A percentile compares a stretch with the other conserved stretches of the same genome.
phyloP scores from a whole-genome alignment of 2,888 invertebrate genomes.

The Zele albiditarsus region DNA sequence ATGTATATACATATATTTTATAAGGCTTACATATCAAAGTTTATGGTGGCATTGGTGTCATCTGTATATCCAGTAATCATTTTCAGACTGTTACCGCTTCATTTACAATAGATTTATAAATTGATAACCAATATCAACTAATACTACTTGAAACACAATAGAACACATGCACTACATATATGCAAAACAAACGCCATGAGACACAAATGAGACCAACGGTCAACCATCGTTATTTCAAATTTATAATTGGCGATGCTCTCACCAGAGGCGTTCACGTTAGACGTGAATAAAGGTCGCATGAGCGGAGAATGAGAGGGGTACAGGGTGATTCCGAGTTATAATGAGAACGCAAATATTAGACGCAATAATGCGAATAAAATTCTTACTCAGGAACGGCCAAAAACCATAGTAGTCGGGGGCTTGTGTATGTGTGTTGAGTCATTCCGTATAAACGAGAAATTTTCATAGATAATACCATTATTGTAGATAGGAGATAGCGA shows the following conservation, averaged over 20 bases:
- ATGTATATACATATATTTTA: no score
- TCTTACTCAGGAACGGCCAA: no score
- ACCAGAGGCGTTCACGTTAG: conserved; percentile 36
- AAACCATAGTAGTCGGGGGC: no score
- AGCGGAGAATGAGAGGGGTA: no score
- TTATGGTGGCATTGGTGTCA: conserved; percentile 59
- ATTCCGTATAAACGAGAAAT: no score
- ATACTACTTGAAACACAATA: conserved; percentile 1
- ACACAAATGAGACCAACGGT: neutral
- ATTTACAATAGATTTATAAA: conserved; percentile 19
- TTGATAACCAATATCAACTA: conserved; percentile 33
- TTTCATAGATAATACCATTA: no score
- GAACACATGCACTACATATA: conserved; percentile 24
- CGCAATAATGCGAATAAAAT: no score
- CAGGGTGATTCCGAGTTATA: no score
- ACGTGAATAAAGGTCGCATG: no score
- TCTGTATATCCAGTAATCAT: conserved; percentile 59
- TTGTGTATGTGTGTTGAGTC: no score
- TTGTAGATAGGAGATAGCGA: no score
- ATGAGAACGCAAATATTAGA: no score
- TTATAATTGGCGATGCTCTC: conserved; percentile 49
- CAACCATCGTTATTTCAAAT: conserved; percentile 59
- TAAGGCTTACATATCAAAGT: conserved; percentile 63
- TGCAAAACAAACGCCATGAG: conserved; percentile 32
- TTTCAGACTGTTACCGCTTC: conserved; percentile 19